A percentile compares a stretch with the other conserved stretches of the same genome.
phyloP scores from a whole-genome alignment of 2,113 vertebrate genomes.

The Gavialis gangeticus region DNA sequence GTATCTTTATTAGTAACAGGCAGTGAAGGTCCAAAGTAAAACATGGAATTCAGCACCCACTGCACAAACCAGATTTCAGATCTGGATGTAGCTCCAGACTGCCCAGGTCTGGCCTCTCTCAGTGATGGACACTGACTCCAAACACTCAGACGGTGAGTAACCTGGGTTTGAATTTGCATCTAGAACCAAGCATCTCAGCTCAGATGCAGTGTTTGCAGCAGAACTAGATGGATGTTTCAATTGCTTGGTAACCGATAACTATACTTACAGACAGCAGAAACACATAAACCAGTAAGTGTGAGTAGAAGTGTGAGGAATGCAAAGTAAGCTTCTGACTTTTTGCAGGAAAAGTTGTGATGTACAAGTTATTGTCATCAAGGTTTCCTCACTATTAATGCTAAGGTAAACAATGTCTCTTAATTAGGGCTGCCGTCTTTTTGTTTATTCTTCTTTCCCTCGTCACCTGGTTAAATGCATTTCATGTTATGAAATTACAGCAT shows the following conservation, averaged over 20 bases:
- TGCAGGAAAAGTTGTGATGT: not conserved
- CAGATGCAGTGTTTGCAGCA: slow-evolving; percentile 1
- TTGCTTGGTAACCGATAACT: not conserved
- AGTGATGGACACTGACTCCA: not conserved
- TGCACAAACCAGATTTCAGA: not conserved
- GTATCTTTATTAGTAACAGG: not conserved
- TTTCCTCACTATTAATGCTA: not conserved
- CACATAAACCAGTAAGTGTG: not conserved
- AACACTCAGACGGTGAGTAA: not conserved
- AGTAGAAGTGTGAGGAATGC: not conserved
- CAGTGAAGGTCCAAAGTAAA: not conserved
- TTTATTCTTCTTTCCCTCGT: not conserved
- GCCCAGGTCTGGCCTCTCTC: not conserved
- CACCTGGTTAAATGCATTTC: not conserved
- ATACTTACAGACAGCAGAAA: not conserved
- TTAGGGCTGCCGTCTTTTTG: not conserved
- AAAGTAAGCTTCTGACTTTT: rapidly evolving
- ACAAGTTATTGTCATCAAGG: not conserved
- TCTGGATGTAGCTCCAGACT: slow-evolving; percentile 3
- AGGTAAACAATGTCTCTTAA: not conserved
- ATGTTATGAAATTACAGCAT: not conserved
- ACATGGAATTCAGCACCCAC: not conserved
- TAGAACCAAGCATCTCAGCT: not conserved
- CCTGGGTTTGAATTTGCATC: slow-evolving; percentile 11
- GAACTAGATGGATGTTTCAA: not conserved